Percentiles rank a stretch among this genome's conserved stretches.
Evolutionary conservation across 2,797 vertebrate species (phyloP).

Genomic region (Eidolon dupreanum): DNA sequence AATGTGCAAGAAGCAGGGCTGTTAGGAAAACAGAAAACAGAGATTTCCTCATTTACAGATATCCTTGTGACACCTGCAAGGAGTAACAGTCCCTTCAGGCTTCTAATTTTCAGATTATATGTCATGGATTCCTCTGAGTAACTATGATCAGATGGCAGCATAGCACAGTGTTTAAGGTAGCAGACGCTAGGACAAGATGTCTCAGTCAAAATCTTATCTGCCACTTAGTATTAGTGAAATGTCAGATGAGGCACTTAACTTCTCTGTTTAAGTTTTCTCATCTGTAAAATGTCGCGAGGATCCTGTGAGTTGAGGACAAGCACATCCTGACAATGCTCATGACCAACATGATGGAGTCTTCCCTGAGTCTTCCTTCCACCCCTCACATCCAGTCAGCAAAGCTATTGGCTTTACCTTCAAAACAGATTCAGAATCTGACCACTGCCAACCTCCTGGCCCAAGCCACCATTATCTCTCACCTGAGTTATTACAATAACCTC

Average conservation of each 20-base stretch:
- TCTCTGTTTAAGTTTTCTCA: not conserved
- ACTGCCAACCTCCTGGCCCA: not conserved
- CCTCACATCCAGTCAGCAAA: not conserved
- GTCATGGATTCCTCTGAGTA: not conserved
- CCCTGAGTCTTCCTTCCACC: not conserved
- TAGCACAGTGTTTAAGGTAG: rapidly evolving
- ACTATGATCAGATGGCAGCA: not conserved
- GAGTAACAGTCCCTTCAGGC: not conserved
- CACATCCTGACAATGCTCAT: not conserved
- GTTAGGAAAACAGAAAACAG: not conserved
- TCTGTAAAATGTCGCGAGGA: not conserved
- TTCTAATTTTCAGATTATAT: not conserved
- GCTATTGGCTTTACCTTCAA: rapidly evolving
- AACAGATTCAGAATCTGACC: not conserved
- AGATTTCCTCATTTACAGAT: not conserved
- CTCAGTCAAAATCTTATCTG: not conserved
- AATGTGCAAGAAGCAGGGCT: not conserved
- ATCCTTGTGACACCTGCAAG: not conserved
- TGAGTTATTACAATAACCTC: not conserved
- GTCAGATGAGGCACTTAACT: not conserved
- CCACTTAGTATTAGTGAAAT: not conserved
- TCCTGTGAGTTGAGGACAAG: not conserved
- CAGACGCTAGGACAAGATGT: not conserved
- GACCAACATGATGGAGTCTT: rapidly evolving
- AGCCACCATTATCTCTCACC: not conserved